These are phyloP conservation scores for Corydoras maculifer DNA, from an alignment of 2,113 vertebrate species.

Conservation along the genomic window DNA sequence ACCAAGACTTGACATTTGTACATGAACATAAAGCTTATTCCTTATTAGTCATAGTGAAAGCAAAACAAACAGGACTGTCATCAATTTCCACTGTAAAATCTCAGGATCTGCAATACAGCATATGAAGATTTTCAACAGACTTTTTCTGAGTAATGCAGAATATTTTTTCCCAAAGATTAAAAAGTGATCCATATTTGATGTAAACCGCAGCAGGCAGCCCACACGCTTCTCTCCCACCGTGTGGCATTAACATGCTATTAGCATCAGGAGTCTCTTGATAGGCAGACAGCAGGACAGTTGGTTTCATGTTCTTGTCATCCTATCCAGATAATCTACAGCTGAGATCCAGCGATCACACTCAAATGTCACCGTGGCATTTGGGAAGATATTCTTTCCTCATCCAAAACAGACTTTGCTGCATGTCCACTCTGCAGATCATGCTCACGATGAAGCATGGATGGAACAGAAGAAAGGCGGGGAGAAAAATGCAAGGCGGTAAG, in stretches of 20 bases:
- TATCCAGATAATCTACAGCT: constrained; percentile 33
- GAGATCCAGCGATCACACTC: constrained; percentile 20
- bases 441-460: not conserved
- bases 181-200: not conserved
- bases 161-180: not conserved
- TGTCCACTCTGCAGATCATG: not conserved
- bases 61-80: not conserved
- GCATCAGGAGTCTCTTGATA: constrained; percentile 29
- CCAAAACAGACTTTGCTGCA: constrained; percentile 20
- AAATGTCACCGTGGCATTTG: constrained; percentile 46
- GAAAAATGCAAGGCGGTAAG: too few relatives aligned
- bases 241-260: constrained; percentile 30
- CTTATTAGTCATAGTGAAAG: not conserved
- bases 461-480: not conserved
- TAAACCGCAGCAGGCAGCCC: not conserved
- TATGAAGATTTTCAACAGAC: not conserved
- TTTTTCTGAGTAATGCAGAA: not conserved
- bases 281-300: constrained; percentile 34
- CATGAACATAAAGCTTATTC: not conserved
- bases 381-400: constrained; percentile 26
- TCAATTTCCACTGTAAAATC: not conserved
- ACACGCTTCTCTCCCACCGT: constrained; percentile 9
- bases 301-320: constrained; percentile 38
- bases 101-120: not conserved
- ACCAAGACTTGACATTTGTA: not conserved